Conservation (phyloP, 1,140 invertebrate species). For the Rhyacophila brunnea region DNA sequence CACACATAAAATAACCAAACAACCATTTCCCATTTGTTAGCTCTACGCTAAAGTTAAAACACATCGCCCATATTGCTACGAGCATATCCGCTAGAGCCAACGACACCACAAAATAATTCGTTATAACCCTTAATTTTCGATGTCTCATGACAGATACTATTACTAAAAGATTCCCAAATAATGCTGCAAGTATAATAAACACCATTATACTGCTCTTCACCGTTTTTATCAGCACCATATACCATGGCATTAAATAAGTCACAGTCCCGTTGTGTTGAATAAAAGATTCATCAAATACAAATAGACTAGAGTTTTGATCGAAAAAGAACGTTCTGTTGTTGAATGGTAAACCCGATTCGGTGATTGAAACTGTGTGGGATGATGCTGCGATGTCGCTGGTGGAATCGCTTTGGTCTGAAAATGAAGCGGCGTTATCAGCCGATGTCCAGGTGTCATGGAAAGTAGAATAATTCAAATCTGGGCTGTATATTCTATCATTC, state of each 20-base stretch:
- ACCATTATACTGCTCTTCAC: slow-evolving; percentile 74
- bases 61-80: slow-evolving; percentile 91
- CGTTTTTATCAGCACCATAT: slow-evolving; percentile 54
- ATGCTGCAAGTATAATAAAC: slow-evolving; percentile 81
- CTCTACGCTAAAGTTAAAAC: slow-evolving; percentile 88
- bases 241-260: slow-evolving; percentile 35
- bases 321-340: slow-evolving; percentile 20
- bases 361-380: slow-evolving; percentile 9
- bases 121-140: slow-evolving; percentile 80
- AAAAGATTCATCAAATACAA: slow-evolving; percentile 25
- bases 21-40: slow-evolving; percentile 81
- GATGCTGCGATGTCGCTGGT: neutral
- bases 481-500: slow-evolving; percentile 29
- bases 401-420: slow-evolving; percentile 12
- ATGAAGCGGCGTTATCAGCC: slow-evolving; percentile 13
- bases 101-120: slow-evolving; percentile 95
- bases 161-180: slow-evolving; percentile 84
- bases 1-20: slow-evolving; percentile 89
- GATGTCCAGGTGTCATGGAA: slow-evolving; percentile 16
- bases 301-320: slow-evolving; percentile 24
- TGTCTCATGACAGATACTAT: slow-evolving; percentile 87
- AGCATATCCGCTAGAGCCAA: slow-evolving; percentile 86
- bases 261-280: slow-evolving; percentile 9
- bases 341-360: slow-evolving; percentile 9
- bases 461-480: slow-evolving; percentile 13